A percentile compares a stretch with the other conserved stretches of the same genome.
Evolutionary conservation across 2,113 vertebrate genomes (phyloP).

Genomic region (Scomber colias): DNA sequence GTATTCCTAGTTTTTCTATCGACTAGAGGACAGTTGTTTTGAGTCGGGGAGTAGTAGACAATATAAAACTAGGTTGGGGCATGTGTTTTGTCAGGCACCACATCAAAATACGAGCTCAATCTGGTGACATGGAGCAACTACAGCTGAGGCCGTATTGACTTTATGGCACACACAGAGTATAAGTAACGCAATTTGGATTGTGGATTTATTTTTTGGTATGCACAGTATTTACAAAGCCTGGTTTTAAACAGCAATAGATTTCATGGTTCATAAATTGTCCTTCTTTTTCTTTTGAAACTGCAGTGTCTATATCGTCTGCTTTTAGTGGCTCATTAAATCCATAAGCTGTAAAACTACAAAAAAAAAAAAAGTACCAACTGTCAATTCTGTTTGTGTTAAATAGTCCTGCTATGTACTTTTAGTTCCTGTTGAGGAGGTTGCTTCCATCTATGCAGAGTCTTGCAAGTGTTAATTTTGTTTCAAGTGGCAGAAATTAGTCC

Average conservation of each 20-base stretch:
- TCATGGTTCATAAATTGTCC: not conserved
- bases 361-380: not conserved
- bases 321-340: slow-evolving; percentile 13
- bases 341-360: slow-evolving; percentile 22
- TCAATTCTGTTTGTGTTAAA: slow-evolving; percentile 13
- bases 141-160: not conserved
- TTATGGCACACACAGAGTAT: not conserved
- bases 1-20: not conserved
- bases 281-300: slow-evolving; percentile 10
- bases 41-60: not conserved
- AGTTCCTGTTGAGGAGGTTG: slow-evolving; percentile 33
- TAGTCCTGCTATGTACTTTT: slow-evolving; percentile 8
- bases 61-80: not conserved
- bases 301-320: slow-evolving; percentile 3
- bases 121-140: slow-evolving; percentile 2
- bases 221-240: slow-evolving; percentile 12
- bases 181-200: not conserved
- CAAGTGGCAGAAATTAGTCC: slow-evolving; percentile 8
- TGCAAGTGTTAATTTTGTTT: slow-evolving; percentile 33
- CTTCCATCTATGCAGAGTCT: slow-evolving; percentile 38
- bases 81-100: not conserved
- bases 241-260: slow-evolving; percentile 29
- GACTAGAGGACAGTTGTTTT: slow-evolving; percentile 1
- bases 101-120: slow-evolving; percentile 4
- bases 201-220: slow-evolving; percentile 4